Percentiles rank a stretch among this genome's conserved stretches.
Conservation (phyloP, 2,888 invertebrate genomes). For the Heliconius charithonia region DNA sequence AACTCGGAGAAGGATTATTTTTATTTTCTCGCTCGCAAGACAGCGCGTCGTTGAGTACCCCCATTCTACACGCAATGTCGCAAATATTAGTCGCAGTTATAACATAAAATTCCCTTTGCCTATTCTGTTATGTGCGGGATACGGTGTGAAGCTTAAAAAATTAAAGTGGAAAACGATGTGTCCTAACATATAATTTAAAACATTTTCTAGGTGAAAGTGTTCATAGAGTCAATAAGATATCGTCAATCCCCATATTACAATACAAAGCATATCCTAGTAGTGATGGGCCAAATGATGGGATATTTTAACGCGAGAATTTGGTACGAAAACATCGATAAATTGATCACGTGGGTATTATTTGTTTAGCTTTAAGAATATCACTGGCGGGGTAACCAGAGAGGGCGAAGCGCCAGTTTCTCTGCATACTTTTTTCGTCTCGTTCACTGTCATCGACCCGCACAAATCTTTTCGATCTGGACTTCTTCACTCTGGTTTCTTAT, state of each 20-base stretch:
- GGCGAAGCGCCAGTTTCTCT: too few relatives aligned
- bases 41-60: too few relatives aligned
- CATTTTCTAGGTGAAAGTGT: conserved; percentile 79
- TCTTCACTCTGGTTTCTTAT: too few relatives aligned
- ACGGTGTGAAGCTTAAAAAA: background rate
- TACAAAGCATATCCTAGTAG: conserved; percentile 90
- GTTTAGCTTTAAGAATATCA: background rate
- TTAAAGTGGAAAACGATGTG: too few relatives aligned
- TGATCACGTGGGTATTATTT: conserved; percentile 87
- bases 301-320: conserved; percentile 89
- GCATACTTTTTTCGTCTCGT: too few relatives aligned
- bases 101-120: background rate
- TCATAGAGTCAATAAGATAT: conserved; percentile 78
- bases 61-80: too few relatives aligned
- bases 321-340: conserved; percentile 93
- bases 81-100: too few relatives aligned
- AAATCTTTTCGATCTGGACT: too few relatives aligned
- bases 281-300: conserved; percentile 95
- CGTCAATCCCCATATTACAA: conserved; percentile 80
- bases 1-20: too few relatives aligned
- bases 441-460: too few relatives aligned
- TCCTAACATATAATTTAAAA: background rate
- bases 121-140: background rate
- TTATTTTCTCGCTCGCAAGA: too few relatives aligned
- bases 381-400: background rate